Percentiles rank a stretch among this genome's conserved stretches.
Conservation (phyloP, 2,888 invertebrate genomes). For the Apantesis nais region DNA sequence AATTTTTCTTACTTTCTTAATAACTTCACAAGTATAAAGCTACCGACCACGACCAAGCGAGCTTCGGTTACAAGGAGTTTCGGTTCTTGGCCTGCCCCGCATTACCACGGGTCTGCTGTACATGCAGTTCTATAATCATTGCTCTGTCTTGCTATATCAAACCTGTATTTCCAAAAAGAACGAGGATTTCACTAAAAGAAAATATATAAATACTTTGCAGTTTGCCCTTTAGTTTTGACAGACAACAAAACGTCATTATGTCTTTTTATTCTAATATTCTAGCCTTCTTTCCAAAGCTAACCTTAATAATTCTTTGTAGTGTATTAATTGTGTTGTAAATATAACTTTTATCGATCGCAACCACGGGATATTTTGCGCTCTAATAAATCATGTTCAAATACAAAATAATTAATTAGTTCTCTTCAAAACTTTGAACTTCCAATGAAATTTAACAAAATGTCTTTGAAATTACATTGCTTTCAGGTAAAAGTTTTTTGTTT, state of each 20-base stretch:
- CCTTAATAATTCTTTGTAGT: neutral
- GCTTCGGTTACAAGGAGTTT: too few relatives aligned
- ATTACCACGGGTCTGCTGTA: neutral
- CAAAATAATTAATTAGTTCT: neutral
- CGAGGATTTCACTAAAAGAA: too few relatives aligned
- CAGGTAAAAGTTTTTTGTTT: neutral
- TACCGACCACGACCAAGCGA: neutral
- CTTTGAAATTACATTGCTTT: neutral
- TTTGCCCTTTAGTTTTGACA: too few relatives aligned
- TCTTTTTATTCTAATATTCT: neutral
- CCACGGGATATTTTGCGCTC: neutral
- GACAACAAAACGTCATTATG: neutral
- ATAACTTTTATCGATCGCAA: neutral
- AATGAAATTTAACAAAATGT: neutral
- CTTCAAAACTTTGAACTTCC: neutral
- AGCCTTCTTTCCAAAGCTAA: neutral
- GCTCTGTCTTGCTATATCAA: neutral
- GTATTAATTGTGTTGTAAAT: slow-evolving; percentile 2
- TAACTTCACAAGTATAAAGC: neutral
- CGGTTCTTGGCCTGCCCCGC: too few relatives aligned
- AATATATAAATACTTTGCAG: too few relatives aligned
- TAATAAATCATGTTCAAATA: neutral
- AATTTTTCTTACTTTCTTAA: too few relatives aligned
- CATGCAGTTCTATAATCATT: neutral
- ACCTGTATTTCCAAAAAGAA: neutral